Evolutionary conservation across 2,797 vertebrate species (phyloP).

Genomic region (Pseudochromis fuscus): DNA sequence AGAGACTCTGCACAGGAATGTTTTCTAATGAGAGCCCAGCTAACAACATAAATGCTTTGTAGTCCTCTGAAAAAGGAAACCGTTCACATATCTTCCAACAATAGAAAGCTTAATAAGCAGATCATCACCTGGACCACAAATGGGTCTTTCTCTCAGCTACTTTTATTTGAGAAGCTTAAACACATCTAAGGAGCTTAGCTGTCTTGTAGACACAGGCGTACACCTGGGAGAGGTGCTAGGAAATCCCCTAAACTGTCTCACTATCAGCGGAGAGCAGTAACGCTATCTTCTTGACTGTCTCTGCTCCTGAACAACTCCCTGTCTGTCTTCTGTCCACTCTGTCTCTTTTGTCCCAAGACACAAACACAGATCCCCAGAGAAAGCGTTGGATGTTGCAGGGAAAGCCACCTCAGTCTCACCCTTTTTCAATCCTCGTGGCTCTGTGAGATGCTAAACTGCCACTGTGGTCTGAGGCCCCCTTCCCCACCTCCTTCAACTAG

Average conservation of each 20-base stretch:
- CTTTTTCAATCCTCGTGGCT: slow-evolving; percentile 45
- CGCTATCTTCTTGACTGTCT: slow-evolving; percentile 41
- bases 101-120: slow-evolving; percentile 66
- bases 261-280: slow-evolving; percentile 51
- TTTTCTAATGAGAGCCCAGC: slow-evolving; percentile 53
- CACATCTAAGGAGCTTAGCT: slow-evolving; percentile 64
- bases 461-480: slow-evolving; percentile 54
- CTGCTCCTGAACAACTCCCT: slow-evolving; percentile 45
- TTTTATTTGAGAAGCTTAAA: slow-evolving; percentile 71
- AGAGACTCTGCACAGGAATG: slow-evolving; percentile 50
- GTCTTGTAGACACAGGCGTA: slow-evolving; percentile 56
- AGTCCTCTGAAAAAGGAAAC: slow-evolving; percentile 68
- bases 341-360: slow-evolving; percentile 44
- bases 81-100: slow-evolving; percentile 68
- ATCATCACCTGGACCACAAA: slow-evolving; percentile 57
- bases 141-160: slow-evolving; percentile 51
- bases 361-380: slow-evolving; percentile 50
- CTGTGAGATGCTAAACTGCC: slow-evolving; percentile 42
- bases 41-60: slow-evolving; percentile 75
- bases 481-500: slow-evolving; percentile 38
- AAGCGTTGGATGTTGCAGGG: slow-evolving; percentile 32
- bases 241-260: slow-evolving; percentile 55
- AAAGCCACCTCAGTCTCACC: slow-evolving; percentile 29
- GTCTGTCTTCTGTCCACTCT: slow-evolving; percentile 51
- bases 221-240: slow-evolving; percentile 48